Evolutionary conservation across 2,113 vertebrate species (phyloP), one percentile per base, ranked within the genome.

Genomic region (Ictidomys tridecemlineatus): DNA sequence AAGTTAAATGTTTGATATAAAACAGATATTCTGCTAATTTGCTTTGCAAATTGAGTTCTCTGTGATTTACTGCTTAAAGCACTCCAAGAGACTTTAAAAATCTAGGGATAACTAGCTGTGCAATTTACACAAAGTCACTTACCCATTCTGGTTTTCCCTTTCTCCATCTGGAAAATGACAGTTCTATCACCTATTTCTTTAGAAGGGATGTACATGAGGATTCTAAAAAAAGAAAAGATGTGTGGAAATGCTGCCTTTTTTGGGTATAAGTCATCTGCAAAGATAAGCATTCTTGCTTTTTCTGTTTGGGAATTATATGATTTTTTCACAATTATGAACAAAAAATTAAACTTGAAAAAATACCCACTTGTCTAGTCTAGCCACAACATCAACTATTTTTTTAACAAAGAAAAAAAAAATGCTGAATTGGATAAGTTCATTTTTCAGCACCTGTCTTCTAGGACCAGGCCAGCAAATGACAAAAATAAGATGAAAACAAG

Each of bases 11-110:
- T 97, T 97, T 97, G 96, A 94, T 96, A 93, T 94, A 97, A 97
- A 98, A 98, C 96, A 97, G 92, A 98, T 97, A 97, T 89, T 88
- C 90, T 39, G 85, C 92, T 96, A 97, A 97, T 97, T 96, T 97
- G 96, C 92, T 94, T 96, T 98, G 93, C 92, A 97, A 97, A 97
- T 95, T 87, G 92, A 95, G 79, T 61, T 96, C 80, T 85, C 72
- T 74, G 74, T 92, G 93, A 94, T 96, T 97, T 85, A 39, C 56
- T 94, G 56, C 48, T 82, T 65, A 93, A 94, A 48, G 58, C 39
- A 91, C 85, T 95, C 67, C 58, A 73, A 86, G 86, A 97, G 90
- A 95, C 72, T 95, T 95, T 65, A 69, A 91, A 96, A 92, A 78
- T 58, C 79, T 24, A 85, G 30, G 63, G 84, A 88, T 51, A 73